Evolutionary conservation across 2,888 invertebrate genomes (phyloP), one percentile per base, ranked within the genome.

Genomic region (Epistrophe eligans): DNA sequence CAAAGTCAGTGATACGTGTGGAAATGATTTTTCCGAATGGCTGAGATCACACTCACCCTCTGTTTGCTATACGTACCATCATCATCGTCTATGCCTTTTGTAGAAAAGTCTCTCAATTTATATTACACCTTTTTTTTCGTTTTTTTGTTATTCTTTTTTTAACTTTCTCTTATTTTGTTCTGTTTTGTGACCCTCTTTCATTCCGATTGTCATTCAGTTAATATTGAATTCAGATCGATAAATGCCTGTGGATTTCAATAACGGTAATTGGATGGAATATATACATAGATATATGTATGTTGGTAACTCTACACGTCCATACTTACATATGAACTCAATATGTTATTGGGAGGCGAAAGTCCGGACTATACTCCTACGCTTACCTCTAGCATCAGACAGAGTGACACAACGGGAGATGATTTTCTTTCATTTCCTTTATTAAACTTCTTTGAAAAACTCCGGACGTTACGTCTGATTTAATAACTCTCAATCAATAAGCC

Each of bases 201-300:
- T 81, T 77, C 50, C 52, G 81, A 57, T 57, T 82, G 85, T 80
- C 80, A 81, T 81, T 85, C 84, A 50, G 73, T 58, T 81, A 76
- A 80, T 70, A 74, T 66, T 40, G 57, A 38, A 74, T 60, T 17
- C 48, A 48, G 81, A 62, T 85, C 77, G 60, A 81, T 77, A 81
- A 85, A 81, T 80, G 85, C 85, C 77, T 77, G 70, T 73, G 77
- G 81, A 85, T 74, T 74, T 74, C 82, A 85, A 82, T 81, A 82
- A 77, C 77, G 74, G 77, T 85, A 85, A 85, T 85, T 85, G 85
- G 77, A 85, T 79, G 74, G 81, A 55, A 67, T 76, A 32, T n/a
- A 35, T 13, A n/a, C n/a, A 2, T 17, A 43, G 48, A 2, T 43
- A 32, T 24, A 55, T 17, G 5, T 32, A 32, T 32, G 32, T 32